Evolutionary conservation across 2,113 vertebrate genomes (phyloP).

Genomic region (Theristicus caerulescens): DNA sequence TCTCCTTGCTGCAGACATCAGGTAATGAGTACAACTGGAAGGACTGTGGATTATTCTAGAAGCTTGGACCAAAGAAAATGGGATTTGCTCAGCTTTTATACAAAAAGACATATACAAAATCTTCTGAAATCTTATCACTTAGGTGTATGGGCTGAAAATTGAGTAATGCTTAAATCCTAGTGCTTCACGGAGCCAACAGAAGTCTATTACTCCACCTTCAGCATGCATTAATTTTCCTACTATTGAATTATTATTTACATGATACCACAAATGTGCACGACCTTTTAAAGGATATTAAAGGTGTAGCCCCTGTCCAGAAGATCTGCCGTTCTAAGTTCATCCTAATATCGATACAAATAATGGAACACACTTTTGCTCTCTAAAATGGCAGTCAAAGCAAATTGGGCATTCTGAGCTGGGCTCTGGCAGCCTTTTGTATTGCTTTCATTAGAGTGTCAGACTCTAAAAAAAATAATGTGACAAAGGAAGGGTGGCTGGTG

Average conservation of each 20-base stretch:
- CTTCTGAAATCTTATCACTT: constrained; percentile 5
- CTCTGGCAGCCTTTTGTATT: constrained; percentile 64
- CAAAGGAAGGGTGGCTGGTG: constrained; percentile 64
- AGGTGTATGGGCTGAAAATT: constrained; percentile 12
- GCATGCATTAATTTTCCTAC: background rate
- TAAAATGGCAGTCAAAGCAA: constrained; percentile 66
- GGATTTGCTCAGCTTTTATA: background rate
- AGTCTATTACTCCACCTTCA: background rate
- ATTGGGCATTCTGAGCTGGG: constrained; percentile 67
- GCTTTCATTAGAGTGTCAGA: constrained; percentile 69
- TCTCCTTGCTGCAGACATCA: background rate
- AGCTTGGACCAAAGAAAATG: constrained; percentile 4
- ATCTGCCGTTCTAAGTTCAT: background rate
- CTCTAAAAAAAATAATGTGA: constrained; percentile 62
- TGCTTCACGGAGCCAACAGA: background rate
- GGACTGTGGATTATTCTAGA: constrained; percentile 20
- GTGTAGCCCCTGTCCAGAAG: background rate
- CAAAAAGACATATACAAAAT: background rate
- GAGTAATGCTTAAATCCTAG: background rate
- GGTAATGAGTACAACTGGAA: constrained; percentile 39
- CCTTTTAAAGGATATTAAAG: background rate
- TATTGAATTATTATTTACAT: background rate
- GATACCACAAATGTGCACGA: background rate
- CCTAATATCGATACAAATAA: constrained; percentile 35
- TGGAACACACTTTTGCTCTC: constrained; percentile 44